These are phyloP conservation scores for Sarcophaga carnaria DNA, from an alignment of 2,888 invertebrate genomes.

Conservation along the genomic window DNA sequence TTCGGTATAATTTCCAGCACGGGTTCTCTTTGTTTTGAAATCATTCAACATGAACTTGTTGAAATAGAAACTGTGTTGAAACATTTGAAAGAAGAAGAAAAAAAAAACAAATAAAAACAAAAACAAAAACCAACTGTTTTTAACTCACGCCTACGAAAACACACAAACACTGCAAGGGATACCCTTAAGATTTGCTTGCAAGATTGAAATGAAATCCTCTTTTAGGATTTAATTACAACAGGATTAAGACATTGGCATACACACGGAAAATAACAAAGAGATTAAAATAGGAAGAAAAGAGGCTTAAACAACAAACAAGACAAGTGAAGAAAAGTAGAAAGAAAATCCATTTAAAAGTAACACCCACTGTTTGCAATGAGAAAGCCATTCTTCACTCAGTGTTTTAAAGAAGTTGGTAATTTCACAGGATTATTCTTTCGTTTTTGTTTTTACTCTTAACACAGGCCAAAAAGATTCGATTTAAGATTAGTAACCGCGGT, in stretches of 20 bases:
- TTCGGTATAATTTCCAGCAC: conserved; percentile 4
- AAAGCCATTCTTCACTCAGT: not conserved
- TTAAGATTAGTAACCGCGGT: not conserved
- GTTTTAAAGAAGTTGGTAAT: not conserved
- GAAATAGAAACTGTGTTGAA: conserved; percentile 35
- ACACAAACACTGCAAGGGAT: conserved; percentile 43
- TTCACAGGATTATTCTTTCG: not conserved
- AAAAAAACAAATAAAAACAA: not conserved
- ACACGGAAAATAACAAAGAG: not conserved
- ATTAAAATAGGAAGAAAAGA: not conserved
- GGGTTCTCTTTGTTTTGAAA: conserved; percentile 31
- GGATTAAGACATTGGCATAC: conserved; percentile 26
- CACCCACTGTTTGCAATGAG: conserved; percentile 40
- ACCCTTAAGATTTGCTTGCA: conserved; percentile 29
- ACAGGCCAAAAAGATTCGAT: not conserved
- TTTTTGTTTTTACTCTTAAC: not conserved
- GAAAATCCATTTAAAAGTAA: conserved; percentile 41
- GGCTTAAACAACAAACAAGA: conserved; percentile 30
- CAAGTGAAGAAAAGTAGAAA: conserved; percentile 49
- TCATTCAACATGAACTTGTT: conserved; percentile 59
- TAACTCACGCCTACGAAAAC: conserved; percentile 60
- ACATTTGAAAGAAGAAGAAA: not conserved
- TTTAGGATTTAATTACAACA: conserved; percentile 59
- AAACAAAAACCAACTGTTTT: conserved; percentile 54
- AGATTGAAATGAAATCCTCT: conserved; percentile 43